These are phyloP conservation scores for Cephus pygmeus DNA, from an alignment of 2,888 invertebrate species.

Conservation along the genomic window DNA sequence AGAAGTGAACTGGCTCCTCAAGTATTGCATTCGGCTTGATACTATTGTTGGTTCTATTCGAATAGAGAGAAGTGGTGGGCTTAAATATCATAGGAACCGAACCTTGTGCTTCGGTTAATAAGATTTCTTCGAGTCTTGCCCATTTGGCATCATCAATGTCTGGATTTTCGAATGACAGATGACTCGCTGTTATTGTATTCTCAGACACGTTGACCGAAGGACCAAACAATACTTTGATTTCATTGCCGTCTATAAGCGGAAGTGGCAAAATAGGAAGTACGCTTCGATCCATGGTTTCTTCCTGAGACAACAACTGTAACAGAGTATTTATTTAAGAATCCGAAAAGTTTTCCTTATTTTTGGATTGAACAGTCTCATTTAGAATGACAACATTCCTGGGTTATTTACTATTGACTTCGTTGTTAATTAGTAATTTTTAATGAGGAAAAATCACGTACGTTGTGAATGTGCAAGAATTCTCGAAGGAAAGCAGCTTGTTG, in stretches of 20 bases:
- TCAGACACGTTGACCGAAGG: constrained; percentile 71
- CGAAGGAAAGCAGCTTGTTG: constrained; percentile 86
- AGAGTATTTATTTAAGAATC: neutral
- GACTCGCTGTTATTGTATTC: constrained; percentile 51
- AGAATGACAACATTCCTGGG: neutral
- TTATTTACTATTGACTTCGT: neutral
- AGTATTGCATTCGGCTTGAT: constrained; percentile 78
- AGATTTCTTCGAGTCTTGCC: constrained; percentile 82
- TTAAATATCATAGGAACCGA: constrained; percentile 81
- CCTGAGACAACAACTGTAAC: constrained; percentile 52
- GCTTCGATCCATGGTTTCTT: constrained; percentile 52
- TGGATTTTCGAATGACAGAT: constrained; percentile 56
- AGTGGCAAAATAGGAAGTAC: constrained; percentile 77
- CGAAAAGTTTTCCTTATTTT: neutral
- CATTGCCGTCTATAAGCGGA: constrained; percentile 77
- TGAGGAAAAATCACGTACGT: constrained; percentile 69
- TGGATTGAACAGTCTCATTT: neutral
- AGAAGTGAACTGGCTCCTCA: constrained; percentile 85
- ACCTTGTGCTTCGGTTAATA: constrained; percentile 77
- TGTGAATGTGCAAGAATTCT: constrained; percentile 88
- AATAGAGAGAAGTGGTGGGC: constrained; percentile 81
- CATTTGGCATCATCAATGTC: constrained; percentile 70
- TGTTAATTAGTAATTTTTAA: neutral
- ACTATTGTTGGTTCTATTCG: constrained; percentile 73
- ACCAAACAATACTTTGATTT: constrained; percentile 77